Percentiles rank a stretch among this genome's conserved stretches.
phyloP scores from a whole-genome alignment of 2,888 invertebrate genomes.

The Pharmacophagus antenor region DNA sequence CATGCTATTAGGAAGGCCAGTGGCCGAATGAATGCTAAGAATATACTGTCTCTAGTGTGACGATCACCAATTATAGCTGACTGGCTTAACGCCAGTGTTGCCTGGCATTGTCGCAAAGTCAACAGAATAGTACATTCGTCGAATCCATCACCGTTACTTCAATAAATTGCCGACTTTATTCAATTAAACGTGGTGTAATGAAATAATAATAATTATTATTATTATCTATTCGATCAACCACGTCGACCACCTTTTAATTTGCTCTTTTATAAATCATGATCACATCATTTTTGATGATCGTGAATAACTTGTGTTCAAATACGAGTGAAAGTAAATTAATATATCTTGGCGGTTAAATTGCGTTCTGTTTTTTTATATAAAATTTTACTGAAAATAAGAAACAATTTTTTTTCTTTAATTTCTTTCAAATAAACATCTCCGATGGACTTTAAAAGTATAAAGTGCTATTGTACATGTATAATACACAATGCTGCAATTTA shows the following conservation, averaged over 20 bases:
- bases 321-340: too few relatives aligned
- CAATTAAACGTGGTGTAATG: too few relatives aligned
- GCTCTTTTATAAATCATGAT: neutral
- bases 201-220: too few relatives aligned
- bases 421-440: neutral
- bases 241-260: neutral
- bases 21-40: conserved; percentile 83
- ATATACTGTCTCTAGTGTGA: conserved; percentile 83
- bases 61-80: conserved; percentile 94
- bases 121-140: conserved; percentile 67
- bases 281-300: neutral
- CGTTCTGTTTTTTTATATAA: too few relatives aligned
- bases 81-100: conserved; percentile 87
- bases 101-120: conserved; percentile 55
- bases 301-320: too few relatives aligned
- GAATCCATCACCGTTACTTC: conserved; percentile 58
- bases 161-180: conserved; percentile 21
- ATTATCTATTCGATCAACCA: too few relatives aligned
- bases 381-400: too few relatives aligned
- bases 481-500: neutral
- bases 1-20: conserved; percentile 64
- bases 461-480: neutral
- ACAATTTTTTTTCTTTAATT: neutral
- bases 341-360: too few relatives aligned
- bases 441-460: neutral